phyloP scores from a whole-genome alignment of 2,113 vertebrate species.

The Meleagris gallopavo region DNA sequence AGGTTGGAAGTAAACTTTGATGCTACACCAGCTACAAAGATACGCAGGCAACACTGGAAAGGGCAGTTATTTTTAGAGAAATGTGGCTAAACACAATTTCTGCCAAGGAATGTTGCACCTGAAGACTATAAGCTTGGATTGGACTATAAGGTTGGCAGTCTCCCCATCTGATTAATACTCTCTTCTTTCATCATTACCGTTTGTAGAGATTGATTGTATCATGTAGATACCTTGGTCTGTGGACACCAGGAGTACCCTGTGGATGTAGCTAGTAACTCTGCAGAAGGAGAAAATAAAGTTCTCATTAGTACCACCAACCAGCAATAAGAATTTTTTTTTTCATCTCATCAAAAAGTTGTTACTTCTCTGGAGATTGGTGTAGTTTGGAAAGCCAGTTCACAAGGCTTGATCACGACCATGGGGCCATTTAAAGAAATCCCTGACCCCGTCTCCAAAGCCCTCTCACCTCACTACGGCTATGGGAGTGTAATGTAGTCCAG shows the following conservation, averaged over 20 bases:
- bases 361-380: too few relatives aligned
- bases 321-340: too few relatives aligned
- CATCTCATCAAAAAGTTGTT: too few relatives aligned
- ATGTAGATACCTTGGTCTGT: background rate
- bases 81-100: background rate
- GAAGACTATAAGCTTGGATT: background rate
- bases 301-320: too few relatives aligned
- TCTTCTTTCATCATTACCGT: background rate
- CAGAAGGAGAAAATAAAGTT: background rate
- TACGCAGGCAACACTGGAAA: background rate
- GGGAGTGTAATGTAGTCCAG: background rate
- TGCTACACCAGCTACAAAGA: background rate
- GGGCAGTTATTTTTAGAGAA: background rate
- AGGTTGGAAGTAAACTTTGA: background rate
- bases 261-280: background rate
- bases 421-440: too few relatives aligned
- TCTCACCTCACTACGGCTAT: too few relatives aligned
- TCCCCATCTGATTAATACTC: background rate
- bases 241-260: background rate
- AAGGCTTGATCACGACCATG: too few relatives aligned
- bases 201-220: background rate
- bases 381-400: too few relatives aligned
- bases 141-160: constrained; percentile 1
- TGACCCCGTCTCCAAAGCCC: too few relatives aligned
- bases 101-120: background rate